These are phyloP conservation scores for Paelopatides confundens DNA, from an alignment of 53 echinoderm and acorn worm species.

Conservation along the genomic window DNA sequence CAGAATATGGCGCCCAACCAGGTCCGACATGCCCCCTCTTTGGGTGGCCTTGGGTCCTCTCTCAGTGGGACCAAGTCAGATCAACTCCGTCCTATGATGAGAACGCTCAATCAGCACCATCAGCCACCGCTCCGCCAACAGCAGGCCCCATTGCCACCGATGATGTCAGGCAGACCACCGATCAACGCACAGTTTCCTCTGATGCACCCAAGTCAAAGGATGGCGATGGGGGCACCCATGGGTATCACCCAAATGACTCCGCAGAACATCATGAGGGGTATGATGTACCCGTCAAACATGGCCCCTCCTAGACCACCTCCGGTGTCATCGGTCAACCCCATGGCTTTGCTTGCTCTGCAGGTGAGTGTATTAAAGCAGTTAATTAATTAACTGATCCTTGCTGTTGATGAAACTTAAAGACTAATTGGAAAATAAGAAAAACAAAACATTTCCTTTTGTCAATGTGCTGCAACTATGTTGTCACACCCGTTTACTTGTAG, in stretches of 20 bases:
- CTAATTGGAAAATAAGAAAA: too few species aligned
- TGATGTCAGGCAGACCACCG: slow-evolving; percentile 20
- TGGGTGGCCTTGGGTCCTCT: background rate
- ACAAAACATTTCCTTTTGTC: too few species aligned
- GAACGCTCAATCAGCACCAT: slow-evolving; percentile 51
- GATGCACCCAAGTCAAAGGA: slow-evolving; percentile 31
- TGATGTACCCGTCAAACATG: slow-evolving; percentile 57
- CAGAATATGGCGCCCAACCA: background rate
- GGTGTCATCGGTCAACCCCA: slow-evolving; percentile 3
- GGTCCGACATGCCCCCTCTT: background rate
- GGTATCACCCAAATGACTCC: slow-evolving; percentile 31
- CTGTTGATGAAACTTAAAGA: too few species aligned
- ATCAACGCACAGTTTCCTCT: slow-evolving; percentile 13
- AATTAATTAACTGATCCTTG: too few species aligned
- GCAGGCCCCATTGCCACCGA: slow-evolving; percentile 38
- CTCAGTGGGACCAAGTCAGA: background rate
- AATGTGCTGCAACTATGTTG: too few species aligned
- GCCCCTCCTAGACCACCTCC: slow-evolving; percentile 6
- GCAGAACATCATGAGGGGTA: slow-evolving; percentile 65
- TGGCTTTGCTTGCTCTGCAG: slow-evolving; percentile 44
- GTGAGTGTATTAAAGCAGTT: too few species aligned
- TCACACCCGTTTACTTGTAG: too few species aligned
- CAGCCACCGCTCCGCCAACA: slow-evolving; percentile 59
- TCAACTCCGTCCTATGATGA: slow-evolving; percentile 19
- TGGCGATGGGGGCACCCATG: slow-evolving; percentile 19